Base-by-base conservation (phyloP, 2,888 invertebrate species). In the Tachystola acroxantha region DNA sequence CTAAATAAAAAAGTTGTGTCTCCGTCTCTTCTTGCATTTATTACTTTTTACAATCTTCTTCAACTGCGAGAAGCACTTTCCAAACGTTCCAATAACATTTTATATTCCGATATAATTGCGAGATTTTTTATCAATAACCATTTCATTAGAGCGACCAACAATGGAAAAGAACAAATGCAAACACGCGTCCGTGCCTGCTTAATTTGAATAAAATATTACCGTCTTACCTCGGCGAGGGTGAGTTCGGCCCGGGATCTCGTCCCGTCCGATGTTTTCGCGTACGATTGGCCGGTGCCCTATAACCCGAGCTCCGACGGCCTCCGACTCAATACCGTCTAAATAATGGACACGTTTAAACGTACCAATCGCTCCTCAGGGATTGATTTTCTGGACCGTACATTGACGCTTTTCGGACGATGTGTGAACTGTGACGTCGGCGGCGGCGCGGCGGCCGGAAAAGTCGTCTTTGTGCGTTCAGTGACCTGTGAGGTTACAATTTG, bases 271-370 rank as follows among this genome's bases (percentile, higher is more conserved):
- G 67, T 73, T 71, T 74, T 60, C 66, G 57, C 57, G 52, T 65
- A 62, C 69, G 65, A 64, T 73, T 72, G 67, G 64, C 68, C 63
- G 53, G 43, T 59, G 64, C 64, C 68, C 66, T 58, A 32, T 35
- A 41, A 38, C 41, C 59, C 53, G 9, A 20, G n/a, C n/a, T n/a
- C 20, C 53, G 57, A 50, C 56, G 54, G 56, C 53, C 50, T 40
- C 50, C 46, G 41, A 46, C 59, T 57, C 65, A 53, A 62, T 64
- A 58, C 62, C 51, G 57, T 55, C 64, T 78, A 74, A 78, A 78
- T 80, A 80, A 78, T 74, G 67, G 71, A 73, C 75, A 75, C 72
- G 76, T 72, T 75, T 72, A 67, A 75, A 67, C 64, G 64, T 53
- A 64, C 64, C 69, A 58, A 69, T 71, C 62, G 60, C 57, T 64